Evolutionary conservation across 2,113 vertebrate species (phyloP), one percentile per base, ranked within the genome.

Genomic region (Rhinogobius similis): DNA sequence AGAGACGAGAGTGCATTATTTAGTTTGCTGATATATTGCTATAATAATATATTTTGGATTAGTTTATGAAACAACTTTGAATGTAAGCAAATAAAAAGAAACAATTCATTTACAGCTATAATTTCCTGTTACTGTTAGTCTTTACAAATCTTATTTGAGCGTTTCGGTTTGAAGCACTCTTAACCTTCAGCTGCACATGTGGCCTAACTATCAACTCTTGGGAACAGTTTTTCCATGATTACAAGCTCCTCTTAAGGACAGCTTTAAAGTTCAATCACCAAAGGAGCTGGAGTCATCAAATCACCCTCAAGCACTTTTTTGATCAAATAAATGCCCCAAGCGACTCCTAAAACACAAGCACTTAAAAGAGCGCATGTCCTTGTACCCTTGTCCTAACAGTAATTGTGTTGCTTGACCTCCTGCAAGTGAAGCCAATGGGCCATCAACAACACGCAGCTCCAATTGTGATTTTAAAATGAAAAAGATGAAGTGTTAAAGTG

Each of bases 361-460:
- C 67, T 55, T 21, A 27, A 13, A 58, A 68, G 23, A 74, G 68
- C n/a, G 32, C 14, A 29, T 23, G 10, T 68, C 71, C 59, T 68
- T 27, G 5, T 63, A 44, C 59, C 67, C 65, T 65, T 44, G 53
- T 62, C 14, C 16, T 9, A 39, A 43, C 62, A 63, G 36, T 64
- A 5, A 72, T 63, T 65, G 29, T 24, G 27, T 38, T 3, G 10
- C 59, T 67, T 24, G 70, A 75, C 68, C 36, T 67, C 26, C 27
- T 24, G 41, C 67, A 2, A 36, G 55, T 44, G 1, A 29, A 71
- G 58, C 73, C 50, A 65, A 76, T 70, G 70, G 53, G 72, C 71
- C 32, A 68, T 32, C 50, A 65, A 38, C 24, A 41, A 27, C 66
- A 83, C 79, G 56, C 77, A 69, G 65, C 72, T 41, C 23, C 14